Evolutionary conservation across 2,113 vertebrate genomes (phyloP).

Genomic region (Sphyrna mokarran): DNA sequence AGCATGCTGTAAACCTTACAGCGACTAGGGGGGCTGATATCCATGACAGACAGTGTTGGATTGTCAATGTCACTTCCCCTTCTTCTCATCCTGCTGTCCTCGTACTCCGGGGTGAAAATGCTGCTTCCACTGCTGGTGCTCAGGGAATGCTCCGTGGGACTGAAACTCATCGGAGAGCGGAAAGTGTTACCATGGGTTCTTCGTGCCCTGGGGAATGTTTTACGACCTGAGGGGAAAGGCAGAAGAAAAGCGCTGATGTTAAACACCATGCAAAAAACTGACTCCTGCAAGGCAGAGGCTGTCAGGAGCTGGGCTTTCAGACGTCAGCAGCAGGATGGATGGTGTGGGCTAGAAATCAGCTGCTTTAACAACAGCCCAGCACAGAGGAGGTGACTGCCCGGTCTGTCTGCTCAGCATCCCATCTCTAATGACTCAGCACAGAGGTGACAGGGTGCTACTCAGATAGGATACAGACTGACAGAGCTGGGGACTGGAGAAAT

Average conservation of each 20-base stretch:
- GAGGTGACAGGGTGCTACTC: neutral
- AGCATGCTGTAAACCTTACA: slow-evolving; percentile 63
- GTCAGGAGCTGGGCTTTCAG: no score
- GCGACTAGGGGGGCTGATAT: slow-evolving; percentile 94
- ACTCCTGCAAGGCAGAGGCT: neutral
- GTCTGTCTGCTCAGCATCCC: neutral
- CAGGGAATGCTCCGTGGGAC: slow-evolving; percentile 85
- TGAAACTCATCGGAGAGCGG: slow-evolving; percentile 87
- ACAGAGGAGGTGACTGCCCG: neutral
- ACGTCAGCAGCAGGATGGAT: no score
- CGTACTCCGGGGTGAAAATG: slow-evolving; percentile 80
- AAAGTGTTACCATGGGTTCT: slow-evolving; percentile 86
- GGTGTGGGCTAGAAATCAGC: neutral
- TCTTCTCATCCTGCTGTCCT: slow-evolving; percentile 73
- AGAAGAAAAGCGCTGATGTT: neutral
- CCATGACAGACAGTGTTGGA: slow-evolving; percentile 86
- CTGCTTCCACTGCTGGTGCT: slow-evolving; percentile 97
- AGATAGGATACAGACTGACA: neutral
- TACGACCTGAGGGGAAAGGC: slow-evolving; percentile 66
- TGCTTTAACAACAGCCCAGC: neutral
- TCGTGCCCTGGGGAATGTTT: slow-evolving; percentile 90
- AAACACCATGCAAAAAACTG: neutral
- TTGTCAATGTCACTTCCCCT: slow-evolving; percentile 91
- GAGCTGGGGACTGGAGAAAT: neutral
- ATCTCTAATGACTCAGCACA: neutral